Base-by-base conservation (phyloP, 2,888 invertebrate species). In the Copidosoma aretas region DNA sequence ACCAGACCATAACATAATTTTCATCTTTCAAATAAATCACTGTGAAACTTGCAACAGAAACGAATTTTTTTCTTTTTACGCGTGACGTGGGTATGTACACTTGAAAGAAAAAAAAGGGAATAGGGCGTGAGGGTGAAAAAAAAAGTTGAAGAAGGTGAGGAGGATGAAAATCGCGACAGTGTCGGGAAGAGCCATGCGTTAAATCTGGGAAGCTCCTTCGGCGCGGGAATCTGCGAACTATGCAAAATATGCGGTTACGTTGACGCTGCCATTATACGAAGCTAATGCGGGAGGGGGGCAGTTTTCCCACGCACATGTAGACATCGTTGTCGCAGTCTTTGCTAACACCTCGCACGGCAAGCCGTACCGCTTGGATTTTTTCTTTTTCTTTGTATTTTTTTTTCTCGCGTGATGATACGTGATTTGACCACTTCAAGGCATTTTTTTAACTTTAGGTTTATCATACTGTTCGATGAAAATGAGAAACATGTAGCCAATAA, bases 241-340 rank as follows among this genome's bases (percentile, higher is more conserved):
- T 67, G 71, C 66, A 69, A 66, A 71, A 67, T 68, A 67, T 69
- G 69, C 67, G 65, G 65, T 65, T 62, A 68, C 65, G 60, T 71
- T 71, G 65, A 71, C 65, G 60, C 65, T 17, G 65, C 65, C 57
- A 71, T 71, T 68, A 68, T 68, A 60, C 59, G 58, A 41, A 60
- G 64, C 68, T 73, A 75, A 73, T 68, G 60, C 72, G 72, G 62
- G 59, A 53, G 70, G 64, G 67, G 52, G 52, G 57, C 59, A 65
- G 57, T 39, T 52, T 17, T 14, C 12, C 43, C 43, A 15, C 32
- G 32, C 1, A 46, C 43, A 46, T 17, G 43, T 46, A 46, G 43
- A 17, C 53, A 8, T 32, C 59, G 24, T 14, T 51, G 4, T 67
- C 58, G 53, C 46, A 63, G 41, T 64, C 60, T 39, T 25, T n/a